Conservation (phyloP, 2,888 invertebrate species). For the Drosophila mettleri region DNA sequence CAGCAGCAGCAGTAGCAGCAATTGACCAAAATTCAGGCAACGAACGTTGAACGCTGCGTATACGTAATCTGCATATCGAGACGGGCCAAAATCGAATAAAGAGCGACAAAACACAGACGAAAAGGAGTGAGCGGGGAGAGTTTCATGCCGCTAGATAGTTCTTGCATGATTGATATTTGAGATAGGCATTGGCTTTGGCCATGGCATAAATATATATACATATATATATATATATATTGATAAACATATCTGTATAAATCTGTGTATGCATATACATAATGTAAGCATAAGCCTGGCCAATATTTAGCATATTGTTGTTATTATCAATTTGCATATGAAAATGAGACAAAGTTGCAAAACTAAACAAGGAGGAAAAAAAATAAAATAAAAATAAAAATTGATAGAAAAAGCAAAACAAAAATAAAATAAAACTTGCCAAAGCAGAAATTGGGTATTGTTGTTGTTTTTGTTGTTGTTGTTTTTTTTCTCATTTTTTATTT, state of each 20-base stretch:
- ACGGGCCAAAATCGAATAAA: slow-evolving; percentile 8
- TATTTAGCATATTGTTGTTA: slow-evolving; percentile 45
- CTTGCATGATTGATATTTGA: background rate
- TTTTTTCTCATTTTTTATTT: no score
- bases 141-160: no score
- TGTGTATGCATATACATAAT: background rate
- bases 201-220: slow-evolving; percentile 3
- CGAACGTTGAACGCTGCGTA: slow-evolving; percentile 21
- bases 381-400: slow-evolving; percentile 2
- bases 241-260: background rate
- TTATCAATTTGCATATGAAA: slow-evolving; percentile 56
- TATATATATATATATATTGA: slow-evolving; percentile 1
- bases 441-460: no score
- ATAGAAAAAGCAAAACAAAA: background rate
- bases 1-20: background rate
- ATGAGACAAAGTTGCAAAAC: slow-evolving; percentile 28
- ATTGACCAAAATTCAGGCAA: background rate
- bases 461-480: no score
- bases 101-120: background rate
- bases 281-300: slow-evolving; percentile 20
- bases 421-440: no score
- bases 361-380: background rate
- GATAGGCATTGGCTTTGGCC: background rate
- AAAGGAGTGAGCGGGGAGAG: background rate
- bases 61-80: slow-evolving; percentile 33